phyloP scores from a whole-genome alignment of 2,113 vertebrate species.

The Cyphomyrus plagiostoma region DNA sequence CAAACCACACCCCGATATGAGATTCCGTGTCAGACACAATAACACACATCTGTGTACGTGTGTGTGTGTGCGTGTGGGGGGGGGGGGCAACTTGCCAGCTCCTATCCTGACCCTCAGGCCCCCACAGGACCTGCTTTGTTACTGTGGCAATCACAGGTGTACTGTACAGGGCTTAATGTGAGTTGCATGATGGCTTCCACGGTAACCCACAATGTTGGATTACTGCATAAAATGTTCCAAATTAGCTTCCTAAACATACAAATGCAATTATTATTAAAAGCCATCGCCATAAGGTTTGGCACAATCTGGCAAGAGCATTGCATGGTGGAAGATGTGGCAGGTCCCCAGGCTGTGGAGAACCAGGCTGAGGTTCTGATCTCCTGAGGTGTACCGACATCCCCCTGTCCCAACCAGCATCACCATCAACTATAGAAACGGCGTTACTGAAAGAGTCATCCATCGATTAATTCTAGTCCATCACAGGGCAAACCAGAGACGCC shows the following conservation, averaged over 20 bases:
- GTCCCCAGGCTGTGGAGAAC: neutral
- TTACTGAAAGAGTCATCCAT: neutral
- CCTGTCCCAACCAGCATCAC: neutral
- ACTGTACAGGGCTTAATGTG: neutral
- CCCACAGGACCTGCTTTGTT: neutral
- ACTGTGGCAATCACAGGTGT: neutral
- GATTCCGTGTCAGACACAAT: neutral
- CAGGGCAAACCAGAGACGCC: neutral
- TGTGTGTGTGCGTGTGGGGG: neutral
- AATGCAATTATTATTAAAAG: neutral
- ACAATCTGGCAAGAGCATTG: neutral
- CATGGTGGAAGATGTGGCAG: neutral
- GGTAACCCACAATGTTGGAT: neutral
- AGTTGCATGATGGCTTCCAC: neutral
- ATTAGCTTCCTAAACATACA: neutral
- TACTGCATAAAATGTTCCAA: neutral
- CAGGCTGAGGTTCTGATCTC: neutral
- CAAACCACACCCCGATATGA: neutral
- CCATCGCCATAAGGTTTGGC: neutral
- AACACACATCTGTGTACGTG: neutral
- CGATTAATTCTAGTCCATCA: neutral
- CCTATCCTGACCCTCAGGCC: neutral
- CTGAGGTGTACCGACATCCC: neutral
- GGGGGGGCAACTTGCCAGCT: neutral
- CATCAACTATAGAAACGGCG: neutral